phyloP scores from a whole-genome alignment of 2,113 vertebrate genomes.

The Corvus hawaiiensis region DNA sequence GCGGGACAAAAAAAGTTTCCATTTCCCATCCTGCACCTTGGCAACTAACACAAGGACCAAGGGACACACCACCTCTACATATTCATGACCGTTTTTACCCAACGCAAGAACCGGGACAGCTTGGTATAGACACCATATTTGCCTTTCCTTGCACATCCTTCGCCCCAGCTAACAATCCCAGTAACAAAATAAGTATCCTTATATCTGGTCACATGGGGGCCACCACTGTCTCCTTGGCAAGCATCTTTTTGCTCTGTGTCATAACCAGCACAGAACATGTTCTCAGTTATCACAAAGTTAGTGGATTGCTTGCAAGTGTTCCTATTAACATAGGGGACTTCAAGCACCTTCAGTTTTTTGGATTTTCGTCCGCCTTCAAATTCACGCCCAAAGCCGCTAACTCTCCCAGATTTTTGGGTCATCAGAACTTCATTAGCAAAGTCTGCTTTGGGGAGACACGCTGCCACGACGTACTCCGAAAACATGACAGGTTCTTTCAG shows the following conservation, averaged over 20 bases:
- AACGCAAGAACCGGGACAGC: conserved; percentile 82
- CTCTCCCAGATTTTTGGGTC: conserved; percentile 68
- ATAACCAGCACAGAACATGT: conserved; percentile 97
- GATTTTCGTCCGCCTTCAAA: not conserved
- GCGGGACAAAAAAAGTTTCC: not conserved
- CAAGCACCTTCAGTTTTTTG: conserved; percentile 75
- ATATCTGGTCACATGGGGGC: conserved; percentile 88
- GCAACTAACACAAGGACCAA: not conserved
- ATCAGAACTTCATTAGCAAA: conserved; percentile 89
- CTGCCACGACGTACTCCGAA: conserved; percentile 77
- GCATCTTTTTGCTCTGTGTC: conserved; percentile 76
- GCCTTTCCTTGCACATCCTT: conserved; percentile 86
- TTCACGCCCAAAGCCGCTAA: conserved; percentile 89
- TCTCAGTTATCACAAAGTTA: conserved; percentile 69
- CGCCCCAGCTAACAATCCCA: conserved; percentile 94
- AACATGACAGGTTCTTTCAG: conserved; percentile 78
- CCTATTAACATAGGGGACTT: conserved; percentile 83
- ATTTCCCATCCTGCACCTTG: not conserved
- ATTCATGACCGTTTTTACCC: conserved; percentile 72
- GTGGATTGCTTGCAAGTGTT: conserved; percentile 83
- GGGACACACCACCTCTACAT: not conserved
- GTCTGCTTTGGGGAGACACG: conserved; percentile 82
- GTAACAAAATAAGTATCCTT: conserved; percentile 83
- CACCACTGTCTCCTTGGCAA: conserved; percentile 93
- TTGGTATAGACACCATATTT: conserved; percentile 94